Evolutionary conservation across 2,113 vertebrate species (phyloP).

Genomic region (Triplophysa tibetana): DNA sequence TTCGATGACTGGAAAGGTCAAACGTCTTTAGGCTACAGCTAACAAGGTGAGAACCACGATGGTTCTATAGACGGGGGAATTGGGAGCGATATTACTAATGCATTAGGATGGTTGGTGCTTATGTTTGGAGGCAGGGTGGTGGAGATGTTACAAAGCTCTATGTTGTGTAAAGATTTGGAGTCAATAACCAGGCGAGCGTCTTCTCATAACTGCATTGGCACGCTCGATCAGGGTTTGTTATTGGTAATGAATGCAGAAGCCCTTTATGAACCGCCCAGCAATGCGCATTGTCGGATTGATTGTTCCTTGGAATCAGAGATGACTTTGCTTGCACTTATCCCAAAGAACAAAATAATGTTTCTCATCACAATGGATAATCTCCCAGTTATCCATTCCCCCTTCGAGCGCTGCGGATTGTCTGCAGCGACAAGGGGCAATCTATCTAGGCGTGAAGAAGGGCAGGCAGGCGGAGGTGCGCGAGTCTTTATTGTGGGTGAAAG

Average conservation of each 20-base stretch:
- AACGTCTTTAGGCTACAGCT: not conserved
- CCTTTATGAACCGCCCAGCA: slow-evolving; percentile 34
- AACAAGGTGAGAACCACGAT: not conserved
- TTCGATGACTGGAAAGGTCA: not conserved
- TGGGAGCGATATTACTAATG: not conserved
- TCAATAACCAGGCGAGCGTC: not conserved
- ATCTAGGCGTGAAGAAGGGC: slow-evolving; percentile 26
- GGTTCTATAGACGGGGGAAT: not conserved
- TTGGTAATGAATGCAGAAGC: slow-evolving; percentile 48
- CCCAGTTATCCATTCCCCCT: slow-evolving; percentile 38
- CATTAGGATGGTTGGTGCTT: not conserved
- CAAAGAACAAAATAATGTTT: slow-evolving; percentile 57
- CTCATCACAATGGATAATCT: slow-evolving; percentile 61
- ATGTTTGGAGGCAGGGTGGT: not conserved
- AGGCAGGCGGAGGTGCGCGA: not conserved
- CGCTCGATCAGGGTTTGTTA: slow-evolving; percentile 14
- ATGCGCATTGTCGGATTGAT: slow-evolving; percentile 55
- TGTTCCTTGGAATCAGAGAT: slow-evolving; percentile 54
- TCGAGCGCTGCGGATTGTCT: slow-evolving; percentile 17
- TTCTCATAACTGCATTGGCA: slow-evolving; percentile 32
- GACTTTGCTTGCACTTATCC: slow-evolving; percentile 56
- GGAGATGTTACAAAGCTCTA: not conserved
- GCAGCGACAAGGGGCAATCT: slow-evolving; percentile 31
- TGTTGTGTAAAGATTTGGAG: slow-evolving; percentile 1
- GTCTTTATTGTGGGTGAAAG: not conserved